Base-by-base conservation (phyloP, 2,888 invertebrate species). In the Acronicta leporina region DNA sequence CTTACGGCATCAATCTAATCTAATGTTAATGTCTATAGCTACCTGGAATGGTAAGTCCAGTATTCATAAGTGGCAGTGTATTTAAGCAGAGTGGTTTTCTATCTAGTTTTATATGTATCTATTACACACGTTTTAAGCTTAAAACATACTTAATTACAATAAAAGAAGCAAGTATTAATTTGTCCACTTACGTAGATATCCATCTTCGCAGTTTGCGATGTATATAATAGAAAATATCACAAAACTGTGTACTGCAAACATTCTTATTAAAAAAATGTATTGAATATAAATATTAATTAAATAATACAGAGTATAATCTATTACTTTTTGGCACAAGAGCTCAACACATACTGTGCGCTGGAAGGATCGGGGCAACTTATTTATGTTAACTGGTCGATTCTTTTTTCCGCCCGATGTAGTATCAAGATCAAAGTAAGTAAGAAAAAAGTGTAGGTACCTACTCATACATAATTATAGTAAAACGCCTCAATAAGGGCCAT, bases 121-220 rank as follows among this genome's bases (percentile, higher is more conserved):
- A n/a, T n/a, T n/a, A n/a, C n/a, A n/a, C n/a, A n/a, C n/a, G n/a
- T 20, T 20, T 20, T 20, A 20, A 20, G 30, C 30, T 30, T 30
- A 30, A 30, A 1, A 7, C 33, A 33, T 11, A 33, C 33, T 11
- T 33, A 33, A 33, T 4, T 33, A 10, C 1, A 11, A 33, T 33
- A 33, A 11, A 30, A 11, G 3, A 33, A 11, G 11, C 0, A 3
- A 11, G 30, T 33, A 33, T 33, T 4, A 9, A 11, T 33, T 33
- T 33, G 11, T n/a, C 53, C 48, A 90, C 92, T 92, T 83, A 92
- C 92, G 91, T 56, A 92, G 67, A 74, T 69, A 77, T 35, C 59
- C 81, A 55, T 84, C 79, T 64, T 87, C 82, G 53, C 86, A 83
- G 40, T 84, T 79, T 6, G 71, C 67, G 45, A 77, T 67, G 65